phyloP scores from a whole-genome alignment of 2,888 invertebrate species.

The Tipula unca region DNA sequence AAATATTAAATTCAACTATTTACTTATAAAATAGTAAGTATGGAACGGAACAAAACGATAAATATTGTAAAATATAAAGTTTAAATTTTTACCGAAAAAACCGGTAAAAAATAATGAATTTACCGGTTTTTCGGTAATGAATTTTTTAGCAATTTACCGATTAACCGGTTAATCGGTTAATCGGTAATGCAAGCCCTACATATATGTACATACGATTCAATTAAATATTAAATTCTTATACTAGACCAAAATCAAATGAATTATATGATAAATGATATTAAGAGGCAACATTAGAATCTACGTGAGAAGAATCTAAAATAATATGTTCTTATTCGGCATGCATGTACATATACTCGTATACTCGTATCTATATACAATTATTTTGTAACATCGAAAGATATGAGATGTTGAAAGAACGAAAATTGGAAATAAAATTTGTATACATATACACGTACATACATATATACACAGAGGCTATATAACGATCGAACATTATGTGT shows the following conservation, averaged over 20 bases:
- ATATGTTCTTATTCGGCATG: neutral
- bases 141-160: no score
- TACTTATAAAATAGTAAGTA: no score
- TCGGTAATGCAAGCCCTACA: no score
- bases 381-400: neutral
- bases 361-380: no score
- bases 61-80: no score
- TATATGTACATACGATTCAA: neutral
- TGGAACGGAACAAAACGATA: no score
- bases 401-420: neutral
- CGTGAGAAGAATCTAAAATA: neutral
- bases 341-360: neutral
- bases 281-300: neutral
- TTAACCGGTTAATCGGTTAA: no score
- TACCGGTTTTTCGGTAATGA: no score
- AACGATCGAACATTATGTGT: neutral
- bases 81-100: no score
- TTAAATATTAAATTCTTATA: neutral
- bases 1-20: no score
- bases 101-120: no score
- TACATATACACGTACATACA: neutral
- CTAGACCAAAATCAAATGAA: neutral
- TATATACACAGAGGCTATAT: neutral
- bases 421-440: neutral
- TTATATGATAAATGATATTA: neutral